Evolutionary conservation across 2,797 vertebrate genomes (phyloP).

Genomic region (Sebastes vulpes): DNA sequence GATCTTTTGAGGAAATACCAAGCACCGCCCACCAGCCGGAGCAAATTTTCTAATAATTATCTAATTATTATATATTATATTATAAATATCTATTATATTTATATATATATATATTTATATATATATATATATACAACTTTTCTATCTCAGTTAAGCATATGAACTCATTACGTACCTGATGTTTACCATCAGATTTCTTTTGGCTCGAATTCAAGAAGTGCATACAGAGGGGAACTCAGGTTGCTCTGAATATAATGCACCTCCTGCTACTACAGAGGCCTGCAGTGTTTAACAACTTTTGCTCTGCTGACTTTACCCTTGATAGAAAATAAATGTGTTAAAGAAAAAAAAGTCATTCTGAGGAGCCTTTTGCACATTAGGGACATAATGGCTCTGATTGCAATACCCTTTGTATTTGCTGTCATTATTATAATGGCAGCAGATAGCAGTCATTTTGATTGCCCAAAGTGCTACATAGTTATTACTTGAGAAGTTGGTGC

Average conservation of each 20-base stretch:
- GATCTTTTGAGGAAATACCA: too few species aligned
- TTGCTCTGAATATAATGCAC: conserved; percentile 13
- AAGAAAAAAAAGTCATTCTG: not conserved
- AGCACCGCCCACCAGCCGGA: too few species aligned
- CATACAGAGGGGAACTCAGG: conserved; percentile 13
- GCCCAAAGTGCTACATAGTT: not conserved
- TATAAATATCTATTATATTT: too few species aligned
- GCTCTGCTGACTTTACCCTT: conserved; percentile 35
- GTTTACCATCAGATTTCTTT: conserved; percentile 28
- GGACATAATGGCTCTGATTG: conserved; percentile 7
- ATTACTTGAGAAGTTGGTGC: conserved; percentile 5
- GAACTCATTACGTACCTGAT: conserved; percentile 44
- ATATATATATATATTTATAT: too few species aligned
- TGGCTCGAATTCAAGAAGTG: conserved; percentile 31
- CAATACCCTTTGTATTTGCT: conserved; percentile 29
- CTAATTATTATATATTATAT: too few species aligned
- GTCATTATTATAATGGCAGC: conserved; percentile 32
- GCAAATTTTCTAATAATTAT: too few species aligned
- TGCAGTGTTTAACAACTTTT: conserved; percentile 21
- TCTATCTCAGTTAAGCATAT: conserved; percentile 14
- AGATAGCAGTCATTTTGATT: conserved; percentile 35
- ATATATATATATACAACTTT: conserved; percentile 2
- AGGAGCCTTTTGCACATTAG: not conserved
- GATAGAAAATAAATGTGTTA: not conserved
- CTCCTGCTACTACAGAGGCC: conserved; percentile 6